Evolutionary conservation across 1,140 invertebrate genomes (phyloP).

Genomic region (Harpegnathos saltator): DNA sequence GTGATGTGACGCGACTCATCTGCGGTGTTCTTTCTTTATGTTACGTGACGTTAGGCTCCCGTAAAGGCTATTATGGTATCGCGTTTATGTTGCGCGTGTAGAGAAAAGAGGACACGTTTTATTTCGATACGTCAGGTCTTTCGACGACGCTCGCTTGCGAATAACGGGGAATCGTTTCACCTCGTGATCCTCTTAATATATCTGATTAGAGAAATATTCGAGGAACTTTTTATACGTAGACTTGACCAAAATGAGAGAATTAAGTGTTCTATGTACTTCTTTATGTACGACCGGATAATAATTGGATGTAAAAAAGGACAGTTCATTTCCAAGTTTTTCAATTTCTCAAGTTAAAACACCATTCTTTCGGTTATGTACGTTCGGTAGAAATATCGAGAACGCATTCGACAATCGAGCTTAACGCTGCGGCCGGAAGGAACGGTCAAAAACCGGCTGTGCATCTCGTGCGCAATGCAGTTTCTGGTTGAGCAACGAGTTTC

Average conservation of each 20-base stretch:
- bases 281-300: too few relatives aligned
- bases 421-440: not conserved
- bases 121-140: not conserved
- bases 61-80: not conserved
- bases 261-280: not conserved
- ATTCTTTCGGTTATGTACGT: too few relatives aligned
- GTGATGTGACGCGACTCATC: conserved; percentile 20
- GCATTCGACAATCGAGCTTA: not conserved
- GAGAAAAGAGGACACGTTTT: not conserved
- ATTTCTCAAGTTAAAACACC: too few relatives aligned
- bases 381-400: conserved; percentile 22
- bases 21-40: conserved; percentile 29
- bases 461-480: conserved; percentile 40
- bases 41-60: not conserved
- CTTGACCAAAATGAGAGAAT: not conserved
- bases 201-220: not conserved
- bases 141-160: not conserved
- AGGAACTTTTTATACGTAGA: not conserved
- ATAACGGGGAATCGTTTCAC: not conserved
- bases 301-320: too few relatives aligned
- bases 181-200: not conserved
- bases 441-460: conserved; percentile 36
- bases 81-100: conserved; percentile 2
- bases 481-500: conserved; percentile 50
- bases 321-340: too few relatives aligned